phyloP scores from a whole-genome alignment of 2,797 vertebrate species.

The Agapornis canus region DNA sequence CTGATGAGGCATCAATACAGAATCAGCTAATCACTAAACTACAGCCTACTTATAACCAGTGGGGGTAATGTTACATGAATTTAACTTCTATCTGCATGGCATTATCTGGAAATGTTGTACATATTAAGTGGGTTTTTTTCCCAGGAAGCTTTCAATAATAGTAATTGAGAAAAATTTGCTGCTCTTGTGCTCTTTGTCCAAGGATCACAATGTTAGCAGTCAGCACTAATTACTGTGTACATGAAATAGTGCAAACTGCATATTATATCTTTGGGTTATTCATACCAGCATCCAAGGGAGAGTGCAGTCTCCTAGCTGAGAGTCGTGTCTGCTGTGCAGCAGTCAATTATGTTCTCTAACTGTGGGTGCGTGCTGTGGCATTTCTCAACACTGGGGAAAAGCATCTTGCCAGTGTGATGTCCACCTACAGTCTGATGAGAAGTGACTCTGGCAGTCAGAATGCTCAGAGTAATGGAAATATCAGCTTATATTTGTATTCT shows the following conservation, averaged over 20 bases:
- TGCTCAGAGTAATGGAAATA: background rate
- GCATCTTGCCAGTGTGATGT: background rate
- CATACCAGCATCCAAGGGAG: background rate
- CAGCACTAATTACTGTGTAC: background rate
- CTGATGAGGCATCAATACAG: background rate
- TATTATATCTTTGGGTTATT: background rate
- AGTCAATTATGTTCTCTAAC: background rate
- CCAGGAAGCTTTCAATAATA: background rate
- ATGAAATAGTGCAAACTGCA: background rate
- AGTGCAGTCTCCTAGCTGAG: background rate
- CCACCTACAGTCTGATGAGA: background rate
- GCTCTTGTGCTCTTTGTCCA: background rate
- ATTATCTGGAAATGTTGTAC: background rate
- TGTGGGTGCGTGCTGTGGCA: background rate
- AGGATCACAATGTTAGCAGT: background rate
- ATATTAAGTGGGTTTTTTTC: background rate
- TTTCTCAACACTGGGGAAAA: background rate
- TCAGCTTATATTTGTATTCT: background rate
- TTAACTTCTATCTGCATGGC: background rate
- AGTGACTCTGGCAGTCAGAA: background rate
- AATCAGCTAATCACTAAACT: background rate
- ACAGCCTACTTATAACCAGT: background rate
- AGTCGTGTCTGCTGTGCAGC: background rate
- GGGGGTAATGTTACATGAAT: background rate
- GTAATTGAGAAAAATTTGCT: background rate